phyloP scores from a whole-genome alignment of 2,113 vertebrate species.

The Carassius carassius region DNA sequence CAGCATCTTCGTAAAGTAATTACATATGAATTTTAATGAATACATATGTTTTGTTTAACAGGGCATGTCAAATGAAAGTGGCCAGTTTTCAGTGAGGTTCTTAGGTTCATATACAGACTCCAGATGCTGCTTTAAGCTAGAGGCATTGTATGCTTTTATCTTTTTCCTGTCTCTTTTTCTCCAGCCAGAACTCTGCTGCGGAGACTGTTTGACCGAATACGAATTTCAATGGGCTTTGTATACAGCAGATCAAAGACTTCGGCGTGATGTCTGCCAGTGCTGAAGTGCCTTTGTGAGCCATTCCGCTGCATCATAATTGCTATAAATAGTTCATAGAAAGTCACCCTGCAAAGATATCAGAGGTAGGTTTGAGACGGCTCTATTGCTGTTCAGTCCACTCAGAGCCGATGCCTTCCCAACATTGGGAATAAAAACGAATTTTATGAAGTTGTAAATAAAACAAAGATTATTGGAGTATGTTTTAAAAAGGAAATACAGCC shows the following conservation, averaged over 20 bases:
- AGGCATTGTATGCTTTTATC: slow-evolving; percentile 28
- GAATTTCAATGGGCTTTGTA: slow-evolving; percentile 25
- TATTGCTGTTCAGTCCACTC: background rate
- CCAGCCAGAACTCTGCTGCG: background rate
- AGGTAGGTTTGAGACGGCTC: background rate
- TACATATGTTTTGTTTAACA: slow-evolving; percentile 49
- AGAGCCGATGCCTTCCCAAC: background rate
- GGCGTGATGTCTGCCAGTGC: background rate
- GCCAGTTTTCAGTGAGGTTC: slow-evolving; percentile 39
- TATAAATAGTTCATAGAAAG: slow-evolving; percentile 1
- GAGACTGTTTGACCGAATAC: slow-evolving; percentile 24
- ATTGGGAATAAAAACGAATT: background rate
- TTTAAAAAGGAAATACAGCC: no score
- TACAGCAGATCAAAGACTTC: slow-evolving; percentile 33
- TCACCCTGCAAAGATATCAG: background rate
- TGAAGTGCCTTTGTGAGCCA: slow-evolving; percentile 3
- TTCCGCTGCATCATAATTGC: slow-evolving; percentile 13
- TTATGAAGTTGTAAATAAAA: background rate
- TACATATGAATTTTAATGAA: background rate
- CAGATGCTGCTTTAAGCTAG: slow-evolving; percentile 42
- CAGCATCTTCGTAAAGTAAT: background rate
- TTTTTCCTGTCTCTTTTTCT: slow-evolving; percentile 22
- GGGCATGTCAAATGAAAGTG: slow-evolving; percentile 62
- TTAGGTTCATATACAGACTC: slow-evolving; percentile 28
- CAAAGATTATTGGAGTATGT: no score